Evolutionary conservation across 2,888 invertebrate species (phyloP).

Genomic region (Drosophila infuscata): DNA sequence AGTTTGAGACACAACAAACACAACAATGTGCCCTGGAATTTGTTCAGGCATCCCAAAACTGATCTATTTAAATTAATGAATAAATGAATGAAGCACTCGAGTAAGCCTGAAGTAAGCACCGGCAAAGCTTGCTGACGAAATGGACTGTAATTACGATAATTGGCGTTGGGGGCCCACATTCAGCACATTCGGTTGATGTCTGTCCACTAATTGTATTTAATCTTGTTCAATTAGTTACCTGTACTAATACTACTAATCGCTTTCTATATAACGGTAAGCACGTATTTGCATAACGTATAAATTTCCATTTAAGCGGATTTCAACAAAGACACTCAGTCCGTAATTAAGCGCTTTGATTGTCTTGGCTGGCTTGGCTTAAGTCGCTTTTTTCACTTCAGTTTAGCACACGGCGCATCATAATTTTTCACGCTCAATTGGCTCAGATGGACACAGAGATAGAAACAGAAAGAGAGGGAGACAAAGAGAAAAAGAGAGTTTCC

Average conservation of each 20-base stretch:
- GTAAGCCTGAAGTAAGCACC: not conserved
- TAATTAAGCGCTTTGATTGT: slow-evolving; percentile 67
- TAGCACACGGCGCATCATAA: slow-evolving; percentile 62
- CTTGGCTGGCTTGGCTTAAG: slow-evolving; percentile 39
- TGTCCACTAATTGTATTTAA: slow-evolving; percentile 50
- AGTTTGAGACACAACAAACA: slow-evolving; percentile 1
- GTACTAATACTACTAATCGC: slow-evolving; percentile 5
- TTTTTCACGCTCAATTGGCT: slow-evolving; percentile 78
- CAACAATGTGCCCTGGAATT: slow-evolving; percentile 2
- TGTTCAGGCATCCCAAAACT: not conserved
- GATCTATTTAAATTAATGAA: not conserved
- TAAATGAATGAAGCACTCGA: not conserved
- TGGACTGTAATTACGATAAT: slow-evolving; percentile 45
- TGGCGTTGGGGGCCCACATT: slow-evolving; percentile 26
- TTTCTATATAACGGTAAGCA: slow-evolving; percentile 21
- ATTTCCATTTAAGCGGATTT: slow-evolving; percentile 67
- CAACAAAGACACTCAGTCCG: slow-evolving; percentile 40
- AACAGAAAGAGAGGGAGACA: not conserved
- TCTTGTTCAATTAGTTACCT: slow-evolving; percentile 50
- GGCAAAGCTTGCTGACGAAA: slow-evolving; percentile 10
- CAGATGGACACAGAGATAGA: not conserved
- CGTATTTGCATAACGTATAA: slow-evolving; percentile 49
- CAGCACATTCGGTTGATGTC: slow-evolving; percentile 25
- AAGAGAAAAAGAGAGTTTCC: not conserved
- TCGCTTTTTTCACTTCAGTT: slow-evolving; percentile 24